Conservation (phyloP, 2,888 invertebrate species). For the Scaptodrosophila latifasciaeformis region DNA sequence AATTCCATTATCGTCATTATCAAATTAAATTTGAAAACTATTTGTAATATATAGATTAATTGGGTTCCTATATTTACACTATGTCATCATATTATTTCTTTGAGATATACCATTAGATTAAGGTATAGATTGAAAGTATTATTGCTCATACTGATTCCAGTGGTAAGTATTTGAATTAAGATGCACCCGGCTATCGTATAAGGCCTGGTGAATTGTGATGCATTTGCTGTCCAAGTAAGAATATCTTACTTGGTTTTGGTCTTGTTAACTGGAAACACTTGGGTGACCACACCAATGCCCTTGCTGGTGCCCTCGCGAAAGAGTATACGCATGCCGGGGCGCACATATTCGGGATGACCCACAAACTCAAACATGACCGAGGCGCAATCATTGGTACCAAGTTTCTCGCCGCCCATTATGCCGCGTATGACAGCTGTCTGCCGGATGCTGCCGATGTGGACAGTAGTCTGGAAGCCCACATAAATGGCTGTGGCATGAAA, state of each 20-base stretch:
- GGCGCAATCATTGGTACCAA: slow-evolving; percentile 88
- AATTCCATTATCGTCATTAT: too few species aligned
- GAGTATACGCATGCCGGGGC: slow-evolving; percentile 84
- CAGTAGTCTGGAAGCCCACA: slow-evolving; percentile 91
- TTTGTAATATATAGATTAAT: too few species aligned
- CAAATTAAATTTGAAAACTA: too few species aligned
- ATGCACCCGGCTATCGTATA: too few species aligned
- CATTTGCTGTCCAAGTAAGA: too few species aligned
- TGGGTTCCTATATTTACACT: too few species aligned
- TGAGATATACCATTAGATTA: too few species aligned
- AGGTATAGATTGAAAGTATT: too few species aligned
- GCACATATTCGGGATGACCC: slow-evolving; percentile 91
- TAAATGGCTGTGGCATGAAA: slow-evolving; percentile 90
- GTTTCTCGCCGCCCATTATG: slow-evolving; percentile 77
- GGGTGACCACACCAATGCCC: slow-evolving; percentile 89
- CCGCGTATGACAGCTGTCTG: slow-evolving; percentile 95
- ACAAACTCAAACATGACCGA: slow-evolving; percentile 92
- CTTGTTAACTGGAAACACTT: slow-evolving; percentile 80
- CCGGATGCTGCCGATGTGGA: slow-evolving; percentile 95
- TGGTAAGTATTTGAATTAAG: too few species aligned
- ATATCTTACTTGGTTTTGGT: slow-evolving; percentile 40
- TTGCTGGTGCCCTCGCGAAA: slow-evolving; percentile 90
- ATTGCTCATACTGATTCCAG: too few species aligned
- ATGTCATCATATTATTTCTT: too few species aligned
- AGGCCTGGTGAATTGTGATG: too few species aligned